Evolutionary conservation across 2,888 invertebrate species (phyloP), one percentile per base, ranked within the genome.

Genomic region (Adelognathus sp.): DNA sequence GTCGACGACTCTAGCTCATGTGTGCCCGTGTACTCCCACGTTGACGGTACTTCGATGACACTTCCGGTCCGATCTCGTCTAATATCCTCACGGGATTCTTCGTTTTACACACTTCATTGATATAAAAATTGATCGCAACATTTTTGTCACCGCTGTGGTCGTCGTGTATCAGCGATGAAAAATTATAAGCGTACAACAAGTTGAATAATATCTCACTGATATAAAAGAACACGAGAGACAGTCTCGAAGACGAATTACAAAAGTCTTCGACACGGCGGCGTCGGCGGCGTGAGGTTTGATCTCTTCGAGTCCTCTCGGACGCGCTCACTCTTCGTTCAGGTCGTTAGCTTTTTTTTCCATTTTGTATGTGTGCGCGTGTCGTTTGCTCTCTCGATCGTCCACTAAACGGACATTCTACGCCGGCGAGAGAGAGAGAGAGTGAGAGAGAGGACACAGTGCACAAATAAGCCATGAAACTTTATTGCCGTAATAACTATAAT

Each of bases 401-500:
- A 64, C 69, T 60, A 71, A 66, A 75, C 75, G 75, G 64, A 56
- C 56, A 78, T 61, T 76, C 66, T 76, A 71, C 60, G 60, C 52
- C 60, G 39, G 31, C 52, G 36, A n/a, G 16, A 14, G 63, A 58
- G 54, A 16, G 36, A 50, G 18, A 6, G n/a, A 46, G 24, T n/a
- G n/a, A n/a, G n/a, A n/a, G n/a, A 21, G 60, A 52, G 60, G 52
- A 54, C 60, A n/a, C 58, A 46, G 66, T 66, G 69, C 66, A 82
- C 84, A 87, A 88, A 85, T 84, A 86, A 86, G 85, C 84, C 84
- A 82, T 83, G 85, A 82, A 84, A 84, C 85, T 87, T 88, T 88
- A 88, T 88, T 86, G 79, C 88, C 75, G 84, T 85, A 86, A 87
- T 87, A 88, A 86, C 87, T 86, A 85, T 86, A 83, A 88, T 87